phyloP scores from a whole-genome alignment of 2,113 vertebrate genomes.

The Mesocricetus auratus region DNA sequence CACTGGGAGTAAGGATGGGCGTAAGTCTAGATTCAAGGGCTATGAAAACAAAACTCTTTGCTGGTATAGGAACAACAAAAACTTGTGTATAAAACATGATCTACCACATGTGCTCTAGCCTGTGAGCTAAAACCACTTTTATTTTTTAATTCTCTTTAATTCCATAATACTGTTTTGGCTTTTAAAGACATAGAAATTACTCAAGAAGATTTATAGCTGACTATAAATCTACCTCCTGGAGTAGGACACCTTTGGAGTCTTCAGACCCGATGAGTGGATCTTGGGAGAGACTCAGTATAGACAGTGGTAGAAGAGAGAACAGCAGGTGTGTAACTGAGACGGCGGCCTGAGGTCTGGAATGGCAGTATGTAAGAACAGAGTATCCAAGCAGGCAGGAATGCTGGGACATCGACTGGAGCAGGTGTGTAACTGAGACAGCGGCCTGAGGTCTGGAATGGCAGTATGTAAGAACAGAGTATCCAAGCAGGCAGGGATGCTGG shows the following conservation, averaged over 20 bases:
- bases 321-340: not conserved
- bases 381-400: not conserved
- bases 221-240: not conserved
- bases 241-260: not conserved
- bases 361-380: not conserved
- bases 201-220: not conserved
- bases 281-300: not conserved
- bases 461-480: not conserved
- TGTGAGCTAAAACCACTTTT: not conserved
- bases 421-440: not conserved
- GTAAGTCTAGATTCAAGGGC: not conserved
- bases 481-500: not conserved
- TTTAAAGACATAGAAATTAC: not conserved
- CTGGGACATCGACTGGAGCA: not conserved
- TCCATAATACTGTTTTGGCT: not conserved
- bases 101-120: not conserved
- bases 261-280: not conserved
- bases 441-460: fast-evolving
- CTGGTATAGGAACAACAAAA: not conserved
- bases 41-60: not conserved
- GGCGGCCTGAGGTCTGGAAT: fast-evolving
- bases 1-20: not conserved
- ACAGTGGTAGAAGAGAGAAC: not conserved
- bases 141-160: not conserved
- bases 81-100: not conserved